Evolutionary conservation across 1,140 invertebrate genomes (phyloP).

Genomic region (Drosophila sp.): DNA sequence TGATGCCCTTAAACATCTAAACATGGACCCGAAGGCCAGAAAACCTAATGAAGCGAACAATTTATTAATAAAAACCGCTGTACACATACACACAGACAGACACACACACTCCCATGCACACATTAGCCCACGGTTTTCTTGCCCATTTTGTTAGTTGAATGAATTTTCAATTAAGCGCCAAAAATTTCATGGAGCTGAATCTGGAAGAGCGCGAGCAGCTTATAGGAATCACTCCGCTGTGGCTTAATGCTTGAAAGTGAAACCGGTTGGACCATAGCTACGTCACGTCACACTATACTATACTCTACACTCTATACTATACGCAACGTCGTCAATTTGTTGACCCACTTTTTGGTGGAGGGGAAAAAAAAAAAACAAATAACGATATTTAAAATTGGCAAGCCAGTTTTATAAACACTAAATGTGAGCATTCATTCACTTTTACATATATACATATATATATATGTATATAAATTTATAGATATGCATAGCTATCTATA

Average conservation of each 20-base stretch:
- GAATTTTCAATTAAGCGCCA: slow-evolving; percentile 76
- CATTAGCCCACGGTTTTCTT: slow-evolving; percentile 67
- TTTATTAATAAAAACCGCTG: slow-evolving; percentile 67
- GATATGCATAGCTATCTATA: neutral
- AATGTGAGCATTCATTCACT: slow-evolving; percentile 30
- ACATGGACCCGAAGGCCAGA: slow-evolving; percentile 22
- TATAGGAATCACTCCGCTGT: slow-evolving; percentile 19
- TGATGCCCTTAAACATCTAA: slow-evolving; percentile 35
- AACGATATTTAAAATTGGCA: slow-evolving; percentile 60
- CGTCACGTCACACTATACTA: slow-evolving; percentile 26
- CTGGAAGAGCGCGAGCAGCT: slow-evolving; percentile 43
- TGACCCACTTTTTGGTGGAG: slow-evolving; percentile 64
- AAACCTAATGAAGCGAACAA: slow-evolving; percentile 70
- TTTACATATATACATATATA: neutral
- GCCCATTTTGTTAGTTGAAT: slow-evolving; percentile 59
- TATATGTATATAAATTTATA: neutral
- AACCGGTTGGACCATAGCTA: slow-evolving; percentile 56
- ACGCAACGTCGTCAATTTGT: slow-evolving; percentile 56
- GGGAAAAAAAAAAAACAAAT: slow-evolving; percentile 31
- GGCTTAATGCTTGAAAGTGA: slow-evolving; percentile 50
- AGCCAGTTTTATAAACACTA: slow-evolving; percentile 53
- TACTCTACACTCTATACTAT: slow-evolving; percentile 40
- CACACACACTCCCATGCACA: slow-evolving; percentile 26
- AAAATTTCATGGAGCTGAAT: slow-evolving; percentile 48
- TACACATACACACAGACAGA: slow-evolving; percentile 1